Conservation (phyloP, 2,797 vertebrate genomes). For the Thalassophryne amazonica region DNA sequence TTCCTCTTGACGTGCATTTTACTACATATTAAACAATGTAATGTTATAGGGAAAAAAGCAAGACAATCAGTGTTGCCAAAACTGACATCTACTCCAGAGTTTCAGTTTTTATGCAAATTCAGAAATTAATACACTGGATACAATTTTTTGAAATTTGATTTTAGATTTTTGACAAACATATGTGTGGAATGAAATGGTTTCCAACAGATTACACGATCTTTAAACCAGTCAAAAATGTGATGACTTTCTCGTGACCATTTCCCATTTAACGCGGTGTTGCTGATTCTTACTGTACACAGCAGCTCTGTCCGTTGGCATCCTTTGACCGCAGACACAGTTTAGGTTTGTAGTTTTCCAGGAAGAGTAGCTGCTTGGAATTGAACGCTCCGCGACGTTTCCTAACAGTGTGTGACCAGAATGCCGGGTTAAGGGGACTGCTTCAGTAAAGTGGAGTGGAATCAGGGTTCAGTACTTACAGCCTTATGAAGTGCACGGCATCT, state of each 20-base stretch:
- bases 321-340: constrained; percentile 94
- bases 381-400: constrained; percentile 97
- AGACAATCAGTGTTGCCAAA: not conserved
- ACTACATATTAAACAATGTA: constrained; percentile 25
- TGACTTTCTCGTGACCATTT: not conserved
- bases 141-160: not conserved
- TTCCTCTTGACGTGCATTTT: not conserved
- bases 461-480: constrained; percentile 81
- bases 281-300: constrained; percentile 87
- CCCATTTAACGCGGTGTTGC: not conserved
- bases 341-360: constrained; percentile 95
- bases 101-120: not conserved
- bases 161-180: not conserved
- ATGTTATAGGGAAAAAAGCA: constrained; percentile 9
- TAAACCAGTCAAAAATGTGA: not conserved
- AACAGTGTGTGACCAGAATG: constrained; percentile 24
- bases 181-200: not conserved
- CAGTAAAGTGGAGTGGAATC: not conserved
- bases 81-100: not conserved
- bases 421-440: too few relatives aligned
- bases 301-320: constrained; percentile 89
- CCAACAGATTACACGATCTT: not conserved
- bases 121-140: not conserved
- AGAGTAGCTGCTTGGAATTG: constrained; percentile 97
- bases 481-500: constrained; percentile 96